Base-by-base conservation (phyloP, 1,140 invertebrate species). In the Samia ricini region DNA sequence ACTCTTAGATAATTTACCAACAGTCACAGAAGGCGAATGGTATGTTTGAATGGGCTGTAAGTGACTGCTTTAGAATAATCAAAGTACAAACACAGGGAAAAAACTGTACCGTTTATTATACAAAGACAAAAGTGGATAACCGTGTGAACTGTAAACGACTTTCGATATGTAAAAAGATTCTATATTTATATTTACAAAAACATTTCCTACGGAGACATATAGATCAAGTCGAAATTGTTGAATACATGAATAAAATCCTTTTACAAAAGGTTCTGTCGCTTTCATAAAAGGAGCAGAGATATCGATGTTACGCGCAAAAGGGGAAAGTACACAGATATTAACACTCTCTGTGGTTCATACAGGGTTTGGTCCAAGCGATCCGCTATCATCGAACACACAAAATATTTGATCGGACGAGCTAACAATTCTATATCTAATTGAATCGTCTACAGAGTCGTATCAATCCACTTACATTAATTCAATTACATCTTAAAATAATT, bases 141-240 rank as follows among this genome's bases (percentile, higher is more conserved):
- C n/a, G n/a, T n/a, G 26, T 3, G 26, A 26, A 26, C 5, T 12
- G 12, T 36, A 36, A 36, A 36, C 33, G 12, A 36, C 5, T 36
- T 36, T 36, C 33, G 12, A 36, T 36, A 36, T 7, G 12, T 7
- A 36, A 36, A 36, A 36, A 36, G 33, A 36, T 36, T 36, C 33
- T 36, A 4, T 26, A 12, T 36, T 36, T 36, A 10, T 36, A 12
- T 36, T 36, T 36, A 36, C 33, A 5, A 8, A 36, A 36, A 12
- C 33, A 36, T 36, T 36, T 36, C 12, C 33, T 10, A 36, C 4
- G 5, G 10, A 12, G 33, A 22, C 50, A 23, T 23, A 21, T 23
- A 52, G 22, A 52, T 52, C 50, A 21, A 21, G 50, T 52, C 50
- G 22, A 52, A 52, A 52, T 52, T 52, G 50, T 52, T 56, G 54